Base-by-base conservation (phyloP, 2,113 vertebrate species). In the Phrynocephalus versicolor region DNA sequence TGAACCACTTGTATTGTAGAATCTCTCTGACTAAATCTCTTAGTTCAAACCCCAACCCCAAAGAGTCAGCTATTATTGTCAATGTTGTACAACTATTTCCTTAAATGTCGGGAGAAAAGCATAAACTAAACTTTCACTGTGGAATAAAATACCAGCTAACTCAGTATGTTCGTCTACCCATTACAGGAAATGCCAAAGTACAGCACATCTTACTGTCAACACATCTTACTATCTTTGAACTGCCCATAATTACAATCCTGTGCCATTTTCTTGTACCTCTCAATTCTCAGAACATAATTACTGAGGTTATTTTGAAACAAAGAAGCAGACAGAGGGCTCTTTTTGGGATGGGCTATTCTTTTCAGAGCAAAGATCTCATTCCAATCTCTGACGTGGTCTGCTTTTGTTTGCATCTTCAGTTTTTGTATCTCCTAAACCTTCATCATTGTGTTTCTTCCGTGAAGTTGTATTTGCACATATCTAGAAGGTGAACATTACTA, bases 231-330 rank as follows among this genome's bases (percentile, higher is more conserved):
- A 12, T 86, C 37, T 81, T 45, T 74, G 18, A 87, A 37, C 7
- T 30, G 51, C 62, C 87, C 55, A 41, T 72, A 62, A 30, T 16
- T 51, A 69, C 45, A 37, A 76, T n/a, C 64, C 45, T 15, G 77
- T 72, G n/a, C 4, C 25, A 3, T 12, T 82, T 82, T 72, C 33
- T 10, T 51, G 45, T 51, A n/a, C 64, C 6, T 14, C 71, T 71
- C 13, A 0, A 21, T 65, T 35, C 0, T 0, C 37, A 57, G 30
- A 0, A 1, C 39, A 83, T 33, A 23, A 71, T 85, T 57, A 25
- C 0, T 2, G 74, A 70, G 39, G 0, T 9, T 87, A 27, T 1
- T 21, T 25, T 39, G 16, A 82, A 76, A 35, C 45, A 21, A 27
- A 55, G n/a, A 45, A 84, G 57, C 33, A 25, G 37, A 84, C 57